phyloP scores from a whole-genome alignment of 1,140 invertebrate genomes.

The Portunus trituberculatus region DNA sequence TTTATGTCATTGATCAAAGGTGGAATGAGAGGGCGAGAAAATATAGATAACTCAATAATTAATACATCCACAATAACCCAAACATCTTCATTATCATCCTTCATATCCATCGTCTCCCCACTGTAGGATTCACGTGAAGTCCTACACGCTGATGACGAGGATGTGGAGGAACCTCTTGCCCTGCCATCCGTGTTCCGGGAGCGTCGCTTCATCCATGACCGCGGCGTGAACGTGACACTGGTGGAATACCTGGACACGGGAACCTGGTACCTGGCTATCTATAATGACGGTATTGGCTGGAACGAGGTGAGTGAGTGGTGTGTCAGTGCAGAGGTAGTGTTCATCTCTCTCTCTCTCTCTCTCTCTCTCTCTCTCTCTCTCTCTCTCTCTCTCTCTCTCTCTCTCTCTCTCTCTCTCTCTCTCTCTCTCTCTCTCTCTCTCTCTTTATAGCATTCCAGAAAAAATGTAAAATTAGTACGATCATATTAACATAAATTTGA shows the following conservation, averaged over 20 bases:
- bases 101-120: not conserved
- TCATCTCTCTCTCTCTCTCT: too few relatives aligned
- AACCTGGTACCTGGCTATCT: slow-evolving; percentile 96
- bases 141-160: not conserved
- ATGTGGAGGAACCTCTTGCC: slow-evolving; percentile 60
- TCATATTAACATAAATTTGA: too few relatives aligned
- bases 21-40: too few relatives aligned
- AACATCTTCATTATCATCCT: not conserved
- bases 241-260: slow-evolving; percentile 94
- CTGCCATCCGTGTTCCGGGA: slow-evolving; percentile 18
- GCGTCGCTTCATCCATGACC: slow-evolving; percentile 80
- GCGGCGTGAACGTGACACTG: slow-evolving; percentile 91
- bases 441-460: not conserved
- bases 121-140: not conserved
- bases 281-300: slow-evolving; percentile 94
- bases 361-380: too few relatives aligned
- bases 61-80: too few relatives aligned
- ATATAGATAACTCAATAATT: too few relatives aligned
- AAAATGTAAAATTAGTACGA: too few relatives aligned
- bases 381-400: slow-evolving; percentile 9
- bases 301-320: slow-evolving; percentile 85
- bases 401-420: slow-evolving; percentile 50
- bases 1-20: too few relatives aligned
- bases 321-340: not conserved
- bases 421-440: slow-evolving; percentile 55